Base-by-base conservation (phyloP, 2,113 vertebrate genomes). In the Myrmecobius fasciatus region DNA sequence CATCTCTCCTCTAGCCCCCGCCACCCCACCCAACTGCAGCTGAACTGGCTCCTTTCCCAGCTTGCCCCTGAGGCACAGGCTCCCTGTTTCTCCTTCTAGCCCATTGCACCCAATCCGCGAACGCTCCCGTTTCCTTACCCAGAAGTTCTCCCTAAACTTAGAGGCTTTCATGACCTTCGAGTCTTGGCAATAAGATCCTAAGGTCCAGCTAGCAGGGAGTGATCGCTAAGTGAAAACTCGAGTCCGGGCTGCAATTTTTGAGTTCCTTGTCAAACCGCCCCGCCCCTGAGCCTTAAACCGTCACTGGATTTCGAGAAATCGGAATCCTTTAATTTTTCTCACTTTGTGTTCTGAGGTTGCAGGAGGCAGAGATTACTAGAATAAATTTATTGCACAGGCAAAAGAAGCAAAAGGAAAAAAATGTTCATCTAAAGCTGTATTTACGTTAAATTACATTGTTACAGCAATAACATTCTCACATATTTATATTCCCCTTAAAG, bases 111-210 rank as follows among this genome's bases (percentile, higher is more conserved):
- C 17, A 6, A 47, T 31, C 89, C 0, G 6, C 49, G 25, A 28
- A 43, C 28, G 3, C 8, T 20, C 51, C 51, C 49, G 22, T 56
- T 1, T 26, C 94, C 98, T 99, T 96, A 99, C 99, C 99, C 99
- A 99, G 96, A 99, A 99, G 98, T 98, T 98, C 93, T 99, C 99
- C 93, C 99, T 99, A 95, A 99, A 99, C 94, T 98, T 98, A 0
- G 98, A 96, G 91, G 99, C 98, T 96, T 98, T 99, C 99, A 99
- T 99, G 7, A 88, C 98, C 93, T 75, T 91, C 51, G 43, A 25
- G n/a, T 31, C 46, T 6, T 0, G 25, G 49, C 46, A 2, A 90
- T 22, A 20, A 17, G 8, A 48, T 95, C n/a, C 17, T 20, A 47
- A 3, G 17, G 17, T 75, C 17, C 52, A 14, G 56, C 54, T 0